Evolutionary conservation across 2,797 vertebrate genomes (phyloP), one percentile per base, ranked within the genome.

Genomic region (Muraenolepis orangiensis): DNA sequence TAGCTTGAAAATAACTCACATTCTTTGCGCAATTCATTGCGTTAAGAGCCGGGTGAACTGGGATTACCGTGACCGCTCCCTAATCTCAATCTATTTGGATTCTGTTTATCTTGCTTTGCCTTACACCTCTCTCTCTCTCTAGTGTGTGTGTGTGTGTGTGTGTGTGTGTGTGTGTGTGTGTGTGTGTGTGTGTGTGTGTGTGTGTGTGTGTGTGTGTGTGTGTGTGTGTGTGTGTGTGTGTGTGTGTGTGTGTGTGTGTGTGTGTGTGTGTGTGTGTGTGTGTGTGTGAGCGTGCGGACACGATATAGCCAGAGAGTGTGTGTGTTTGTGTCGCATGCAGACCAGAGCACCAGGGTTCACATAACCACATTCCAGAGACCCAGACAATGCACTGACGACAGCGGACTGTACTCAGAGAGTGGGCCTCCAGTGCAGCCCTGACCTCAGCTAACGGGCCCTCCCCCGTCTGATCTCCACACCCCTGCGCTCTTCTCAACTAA

Each of bases 351-450:
- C 93, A 91, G 88, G 80, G 51, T 57, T 57, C 51, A 57, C 79
- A 86, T 74, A 78, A 73, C 82, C 70, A 86, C 87, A 90, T 91
- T 82, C 90, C 87, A 83, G 75, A 91, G 77, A 79, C 76, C 84
- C 78, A 82, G 84, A 87, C 78, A 83, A n/a, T 51, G 20, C 42
- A 81, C 79, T 88, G 86, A 70, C 79, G 79, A 82, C 77, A 79
- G 78, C 78, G 78, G 81, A 87, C 86, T 84, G 87, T 85, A 84
- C 79, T 78, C 72, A 77, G 76, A 10, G 51, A 57, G 51, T 57
- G 51, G 51, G 51, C 16, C 51, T n/a, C 20, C 51, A n/a, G 16
- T 57, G 23, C 51, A 57, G 51, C 51, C n/a, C n/a, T 7, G 51
- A 11, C 51, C n/a, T 23, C 20, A 57, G 51, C 51, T 57, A n/a